Conservation (phyloP, 2,888 invertebrate species). For the Stramonita haemastoma region DNA sequence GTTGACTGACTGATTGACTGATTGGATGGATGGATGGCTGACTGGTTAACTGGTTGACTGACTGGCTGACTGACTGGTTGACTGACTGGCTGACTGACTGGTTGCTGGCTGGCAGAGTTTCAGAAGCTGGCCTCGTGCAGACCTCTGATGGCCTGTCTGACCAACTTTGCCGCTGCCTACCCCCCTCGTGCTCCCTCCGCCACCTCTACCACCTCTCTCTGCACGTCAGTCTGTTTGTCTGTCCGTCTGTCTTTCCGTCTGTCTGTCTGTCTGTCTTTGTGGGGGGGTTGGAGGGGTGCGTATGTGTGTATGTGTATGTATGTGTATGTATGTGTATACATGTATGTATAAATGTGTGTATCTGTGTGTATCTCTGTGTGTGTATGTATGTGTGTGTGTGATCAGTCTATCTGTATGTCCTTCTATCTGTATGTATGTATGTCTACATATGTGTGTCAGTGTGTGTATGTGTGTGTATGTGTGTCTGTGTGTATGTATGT, state of each 20-base stretch:
- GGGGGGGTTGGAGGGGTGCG: background rate
- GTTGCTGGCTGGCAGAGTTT: background rate
- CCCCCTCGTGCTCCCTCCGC: background rate
- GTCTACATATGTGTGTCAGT: background rate
- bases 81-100: background rate
- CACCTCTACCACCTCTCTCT: background rate
- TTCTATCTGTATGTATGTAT: background rate
- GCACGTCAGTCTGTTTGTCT: background rate
- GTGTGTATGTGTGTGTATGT: background rate
- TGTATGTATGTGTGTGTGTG: slow-evolving; percentile 5
- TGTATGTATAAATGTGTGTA: background rate
- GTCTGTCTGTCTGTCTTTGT: slow-evolving; percentile 3
- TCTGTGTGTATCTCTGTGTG: background rate
- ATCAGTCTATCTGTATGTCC: background rate
- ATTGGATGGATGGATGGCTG: no score
- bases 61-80: no score
- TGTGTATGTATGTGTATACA: background rate
- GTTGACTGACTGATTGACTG: no score
- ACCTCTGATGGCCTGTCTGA: slow-evolving; percentile 11
- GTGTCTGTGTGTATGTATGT: no score
- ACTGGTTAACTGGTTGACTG: no score
- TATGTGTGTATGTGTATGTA: background rate
- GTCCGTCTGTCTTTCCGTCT: background rate
- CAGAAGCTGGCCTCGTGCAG: background rate
- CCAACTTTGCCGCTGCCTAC: slow-evolving; percentile 4